Conservation (phyloP, 2,888 invertebrate species). For the Acronicta leporina region DNA sequence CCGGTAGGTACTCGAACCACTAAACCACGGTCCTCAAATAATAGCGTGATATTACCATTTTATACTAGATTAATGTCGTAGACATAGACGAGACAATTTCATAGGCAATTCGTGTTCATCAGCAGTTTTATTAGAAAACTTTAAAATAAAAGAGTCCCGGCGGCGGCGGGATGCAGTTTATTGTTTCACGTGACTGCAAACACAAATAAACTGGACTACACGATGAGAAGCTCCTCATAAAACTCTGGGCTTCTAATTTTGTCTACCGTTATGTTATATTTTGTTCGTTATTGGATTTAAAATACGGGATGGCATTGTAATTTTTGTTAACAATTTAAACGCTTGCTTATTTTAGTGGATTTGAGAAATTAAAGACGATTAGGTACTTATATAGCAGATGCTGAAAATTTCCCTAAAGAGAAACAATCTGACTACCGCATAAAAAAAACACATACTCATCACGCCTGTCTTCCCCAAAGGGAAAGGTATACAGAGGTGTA, state of each 20-base stretch:
- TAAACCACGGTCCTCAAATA: slow-evolving; percentile 9
- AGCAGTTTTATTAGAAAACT: slow-evolving; percentile 75
- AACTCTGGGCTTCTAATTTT: slow-evolving; percentile 30
- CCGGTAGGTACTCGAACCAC: too few relatives aligned
- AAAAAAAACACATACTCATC: too few relatives aligned
- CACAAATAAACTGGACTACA: slow-evolving; percentile 42
- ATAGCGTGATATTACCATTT: slow-evolving; percentile 2
- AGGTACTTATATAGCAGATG: too few relatives aligned
- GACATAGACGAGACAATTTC: slow-evolving; percentile 37
- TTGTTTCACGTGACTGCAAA: slow-evolving; percentile 63
- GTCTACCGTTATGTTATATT: background rate
- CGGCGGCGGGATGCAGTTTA: slow-evolving; percentile 63
- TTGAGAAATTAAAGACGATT: too few relatives aligned
- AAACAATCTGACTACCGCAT: too few relatives aligned
- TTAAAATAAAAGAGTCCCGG: slow-evolving; percentile 64
- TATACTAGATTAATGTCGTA: slow-evolving; percentile 12
- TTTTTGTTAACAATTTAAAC: too few relatives aligned
- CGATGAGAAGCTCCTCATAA: slow-evolving; percentile 15
- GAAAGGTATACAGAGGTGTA: too few relatives aligned
- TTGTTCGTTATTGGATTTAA: background rate
- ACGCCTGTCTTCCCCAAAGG: too few relatives aligned
- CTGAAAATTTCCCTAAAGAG: too few relatives aligned
- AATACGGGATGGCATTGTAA: too few relatives aligned
- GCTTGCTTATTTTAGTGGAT: too few relatives aligned
- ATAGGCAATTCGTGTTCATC: slow-evolving; percentile 67